These are phyloP conservation scores for Pheosia gnoma DNA, from an alignment of 2,888 invertebrate species.

Conservation along the genomic window DNA sequence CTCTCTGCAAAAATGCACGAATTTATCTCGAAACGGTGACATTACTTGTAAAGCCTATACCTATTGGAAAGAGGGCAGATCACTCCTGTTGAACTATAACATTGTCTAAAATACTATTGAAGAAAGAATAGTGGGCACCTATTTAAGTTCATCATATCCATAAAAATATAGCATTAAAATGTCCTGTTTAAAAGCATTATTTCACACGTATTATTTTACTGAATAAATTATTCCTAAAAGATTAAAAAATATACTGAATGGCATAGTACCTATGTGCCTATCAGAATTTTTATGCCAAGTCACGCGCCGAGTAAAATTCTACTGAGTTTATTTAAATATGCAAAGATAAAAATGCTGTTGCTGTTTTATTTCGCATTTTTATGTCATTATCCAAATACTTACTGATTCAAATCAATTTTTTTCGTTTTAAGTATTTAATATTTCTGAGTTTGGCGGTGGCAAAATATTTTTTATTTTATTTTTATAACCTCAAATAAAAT, in stretches of 20 bases:
- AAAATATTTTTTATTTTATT: too few species aligned
- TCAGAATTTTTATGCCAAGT: slow-evolving; percentile 37
- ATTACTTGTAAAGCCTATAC: slow-evolving; percentile 16
- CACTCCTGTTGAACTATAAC: slow-evolving; percentile 27
- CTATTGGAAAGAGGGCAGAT: slow-evolving; percentile 29
- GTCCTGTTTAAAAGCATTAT: background rate
- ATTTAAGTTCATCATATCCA: too few species aligned
- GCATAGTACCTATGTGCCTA: slow-evolving; percentile 30
- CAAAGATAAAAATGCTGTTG: slow-evolving; percentile 36
- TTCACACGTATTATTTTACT: background rate
- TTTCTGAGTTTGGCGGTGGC: too few species aligned
- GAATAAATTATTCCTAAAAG: slow-evolving; percentile 28
- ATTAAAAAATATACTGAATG: slow-evolving; percentile 35
- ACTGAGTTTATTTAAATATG: slow-evolving; percentile 42
- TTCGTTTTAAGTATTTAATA: too few species aligned
- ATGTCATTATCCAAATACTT: slow-evolving; percentile 14
- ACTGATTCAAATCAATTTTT: background rate
- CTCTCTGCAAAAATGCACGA: slow-evolving; percentile 20
- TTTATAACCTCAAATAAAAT: too few species aligned
- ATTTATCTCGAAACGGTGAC: slow-evolving; percentile 25
- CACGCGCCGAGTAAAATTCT: slow-evolving; percentile 39
- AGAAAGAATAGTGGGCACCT: too few species aligned
- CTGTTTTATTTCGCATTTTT: slow-evolving; percentile 26
- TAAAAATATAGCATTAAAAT: too few species aligned
- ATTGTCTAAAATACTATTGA: slow-evolving; percentile 9